Evolutionary conservation across 2,113 vertebrate species (phyloP).

Genomic region (Scomber japonicus): DNA sequence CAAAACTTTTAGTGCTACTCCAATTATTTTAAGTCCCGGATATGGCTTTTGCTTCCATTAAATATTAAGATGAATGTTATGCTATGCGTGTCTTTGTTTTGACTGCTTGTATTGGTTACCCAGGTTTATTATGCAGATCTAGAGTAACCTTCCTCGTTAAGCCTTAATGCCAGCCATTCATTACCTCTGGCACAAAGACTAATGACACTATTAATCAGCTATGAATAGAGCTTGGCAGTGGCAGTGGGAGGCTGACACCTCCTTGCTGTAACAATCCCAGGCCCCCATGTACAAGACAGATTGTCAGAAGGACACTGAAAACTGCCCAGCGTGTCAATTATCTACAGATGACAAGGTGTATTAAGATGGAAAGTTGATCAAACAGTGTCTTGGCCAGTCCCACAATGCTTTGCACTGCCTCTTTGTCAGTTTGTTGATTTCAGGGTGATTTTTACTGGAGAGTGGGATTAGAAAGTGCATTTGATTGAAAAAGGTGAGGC

Average conservation of each 20-base stretch:
- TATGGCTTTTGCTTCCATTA: neutral
- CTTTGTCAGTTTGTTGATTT: conserved; percentile 7
- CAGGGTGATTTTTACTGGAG: neutral
- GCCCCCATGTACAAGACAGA: conserved; percentile 70
- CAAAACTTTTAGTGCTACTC: conserved; percentile 13
- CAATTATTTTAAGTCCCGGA: conserved; percentile 43
- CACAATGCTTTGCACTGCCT: neutral
- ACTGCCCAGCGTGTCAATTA: conserved; percentile 63
- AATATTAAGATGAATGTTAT: conserved; percentile 60
- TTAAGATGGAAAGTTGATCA: conserved; percentile 9
- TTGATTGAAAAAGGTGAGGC: conserved; percentile 11
- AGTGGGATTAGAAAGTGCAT: neutral
- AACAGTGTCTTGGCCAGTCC: conserved; percentile 11
- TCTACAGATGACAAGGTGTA: conserved; percentile 40
- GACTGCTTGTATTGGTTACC: conserved; percentile 54
- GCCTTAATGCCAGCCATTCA: conserved; percentile 83
- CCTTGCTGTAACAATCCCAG: conserved; percentile 74
- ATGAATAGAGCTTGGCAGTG: conserved; percentile 73
- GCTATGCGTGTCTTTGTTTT: conserved; percentile 52
- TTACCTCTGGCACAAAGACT: conserved; percentile 78
- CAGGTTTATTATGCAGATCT: conserved; percentile 78
- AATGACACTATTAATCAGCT: conserved; percentile 83
- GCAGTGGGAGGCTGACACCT: conserved; percentile 61
- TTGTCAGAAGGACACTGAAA: conserved; percentile 65
- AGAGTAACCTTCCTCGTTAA: conserved; percentile 82